Conservation (phyloP, 92 coral and sea anemone genomes). For the Galaxea fascicularis region DNA sequence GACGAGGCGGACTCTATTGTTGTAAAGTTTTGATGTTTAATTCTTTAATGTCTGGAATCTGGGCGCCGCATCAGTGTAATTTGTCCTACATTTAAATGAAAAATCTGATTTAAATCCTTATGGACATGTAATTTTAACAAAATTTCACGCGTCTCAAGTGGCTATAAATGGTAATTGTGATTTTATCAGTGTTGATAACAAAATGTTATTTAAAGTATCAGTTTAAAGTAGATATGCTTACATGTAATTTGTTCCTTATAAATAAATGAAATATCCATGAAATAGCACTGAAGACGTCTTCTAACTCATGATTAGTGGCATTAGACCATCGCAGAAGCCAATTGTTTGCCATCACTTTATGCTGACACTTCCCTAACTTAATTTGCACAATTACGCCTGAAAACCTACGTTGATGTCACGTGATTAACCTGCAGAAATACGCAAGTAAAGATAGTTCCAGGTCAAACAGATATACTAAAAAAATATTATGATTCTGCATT, state of each 20-base stretch:
- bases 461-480: neutral
- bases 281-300: neutral
- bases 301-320: too few relatives aligned
- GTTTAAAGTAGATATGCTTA: neutral
- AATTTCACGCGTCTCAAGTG: neutral
- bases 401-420: conserved; percentile 6
- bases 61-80: neutral
- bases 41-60: neutral
- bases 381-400: neutral
- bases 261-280: neutral
- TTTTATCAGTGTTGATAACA: conserved; percentile 25
- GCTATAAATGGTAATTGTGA: neutral
- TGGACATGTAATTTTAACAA: neutral
- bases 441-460: neutral
- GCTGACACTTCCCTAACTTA: neutral
- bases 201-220: neutral
- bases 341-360: too few relatives aligned
- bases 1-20: neutral
- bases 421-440: neutral
- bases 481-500: neutral
- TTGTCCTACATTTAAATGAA: neutral
- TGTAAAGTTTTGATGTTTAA: neutral
- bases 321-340: too few relatives aligned
- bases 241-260: neutral
- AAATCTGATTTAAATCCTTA: neutral